A percentile compares a stretch with the other conserved stretches of the same genome.
Conservation (phyloP, 2,113 vertebrate genomes). For the Neogobius melanostomus region DNA sequence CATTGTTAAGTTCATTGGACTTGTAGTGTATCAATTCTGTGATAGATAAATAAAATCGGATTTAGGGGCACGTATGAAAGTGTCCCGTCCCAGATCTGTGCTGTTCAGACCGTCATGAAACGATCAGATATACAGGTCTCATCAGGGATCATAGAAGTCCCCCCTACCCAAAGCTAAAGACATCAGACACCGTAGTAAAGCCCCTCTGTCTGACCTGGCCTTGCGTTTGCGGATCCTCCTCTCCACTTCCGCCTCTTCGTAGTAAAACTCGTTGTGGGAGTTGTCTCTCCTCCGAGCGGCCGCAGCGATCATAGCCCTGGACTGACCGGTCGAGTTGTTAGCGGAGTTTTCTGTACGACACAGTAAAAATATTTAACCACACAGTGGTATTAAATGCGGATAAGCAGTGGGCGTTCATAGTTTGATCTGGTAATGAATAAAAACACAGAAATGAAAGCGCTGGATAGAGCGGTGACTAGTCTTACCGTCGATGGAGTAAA, state of each 20-base stretch:
- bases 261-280: constrained; percentile 95
- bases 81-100: no score
- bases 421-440: neutral
- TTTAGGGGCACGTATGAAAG: no score
- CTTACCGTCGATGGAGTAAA: constrained; percentile 94
- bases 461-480: neutral
- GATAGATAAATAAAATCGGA: no score
- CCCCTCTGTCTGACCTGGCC: constrained; percentile 80
- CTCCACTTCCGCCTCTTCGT: constrained; percentile 94
- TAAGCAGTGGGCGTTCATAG: neutral
- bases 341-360: constrained; percentile 83
- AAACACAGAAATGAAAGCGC: no score
- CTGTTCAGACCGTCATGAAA: no score
- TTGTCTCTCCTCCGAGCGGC: constrained; percentile 90
- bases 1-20: no score
- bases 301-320: constrained; percentile 90
- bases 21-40: no score
- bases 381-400: neutral
- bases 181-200: no score
- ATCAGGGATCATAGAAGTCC: no score
- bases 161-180: no score
- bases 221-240: constrained; percentile 89
- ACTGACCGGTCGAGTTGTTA: constrained; percentile 90
- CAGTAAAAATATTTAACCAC: neutral
- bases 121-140: no score